Base-by-base conservation (phyloP, 2,797 vertebrate genomes). In the Muscicapa striata region DNA sequence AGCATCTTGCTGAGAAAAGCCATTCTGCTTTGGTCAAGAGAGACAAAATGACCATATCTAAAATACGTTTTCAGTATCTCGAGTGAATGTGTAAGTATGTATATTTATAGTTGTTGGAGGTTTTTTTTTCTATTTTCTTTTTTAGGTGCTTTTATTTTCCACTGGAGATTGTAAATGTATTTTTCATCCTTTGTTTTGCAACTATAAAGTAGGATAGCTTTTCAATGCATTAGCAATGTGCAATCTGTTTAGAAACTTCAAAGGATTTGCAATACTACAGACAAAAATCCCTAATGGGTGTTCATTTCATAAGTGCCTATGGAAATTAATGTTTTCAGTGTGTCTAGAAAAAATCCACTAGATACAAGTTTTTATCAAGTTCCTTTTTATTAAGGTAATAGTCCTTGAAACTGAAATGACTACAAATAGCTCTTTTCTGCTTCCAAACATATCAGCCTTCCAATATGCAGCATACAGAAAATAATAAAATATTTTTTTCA, bases 241-340 rank as follows among this genome's bases (percentile, higher is more conserved):
- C 22, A 72, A 18, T 32, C 36, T 84, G 58, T 92, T 84, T 93
- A 52, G 8, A 94, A 95, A 93, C 63, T 91, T 59, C 9, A 79
- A 94, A 92, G 36, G 30, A 77, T 95, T 93, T 82, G 30, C 34
- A 92, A 64, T 90, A 75, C 81, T 68, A 34, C 55, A 68, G 43
- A 73, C 49, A 66, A 87, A 86, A 94, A 84, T 95, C 69, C 79
- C 64, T 82, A 77, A 92, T 87, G 63, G 41, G 5, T 84, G 34
- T 72, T 89, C n/a, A 59, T 93, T 94, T 96, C 19, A 5, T 72
- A 76, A 55, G 38, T 76, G 49, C 72, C 61, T 81, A 27, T 11
- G 7, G 9, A 89, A 95, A 96, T 93, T 91, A 96, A 93, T 72
- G 38, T 72, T 88, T 96, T 81, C 41, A 34, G n/a, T 38, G 11